Conservation (phyloP, 2,797 vertebrate genomes). For the Lithobates sylvaticus region DNA sequence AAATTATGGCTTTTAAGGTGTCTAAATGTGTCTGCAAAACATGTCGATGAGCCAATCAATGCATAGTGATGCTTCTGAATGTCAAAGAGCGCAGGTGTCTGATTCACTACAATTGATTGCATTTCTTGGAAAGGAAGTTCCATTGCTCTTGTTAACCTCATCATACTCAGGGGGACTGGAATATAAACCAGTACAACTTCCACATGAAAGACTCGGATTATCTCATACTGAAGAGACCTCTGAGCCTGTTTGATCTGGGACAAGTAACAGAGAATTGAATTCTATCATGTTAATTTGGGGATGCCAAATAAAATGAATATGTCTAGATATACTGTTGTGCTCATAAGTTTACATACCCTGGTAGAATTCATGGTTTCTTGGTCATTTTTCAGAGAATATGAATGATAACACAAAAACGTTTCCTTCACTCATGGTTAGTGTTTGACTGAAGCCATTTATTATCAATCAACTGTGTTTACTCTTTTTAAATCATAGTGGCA, state of each 20-base stretch:
- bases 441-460: no score
- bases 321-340: background rate
- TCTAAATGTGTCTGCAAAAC: constrained; percentile 1
- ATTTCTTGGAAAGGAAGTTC: constrained; percentile 30
- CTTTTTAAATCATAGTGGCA: no score
- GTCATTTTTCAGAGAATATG: no score
- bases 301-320: background rate
- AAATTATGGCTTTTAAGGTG: background rate
- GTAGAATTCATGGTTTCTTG: no score
- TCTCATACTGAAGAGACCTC: background rate
- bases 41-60: constrained; percentile 7
- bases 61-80: background rate
- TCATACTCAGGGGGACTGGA: constrained; percentile 1
- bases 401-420: no score
- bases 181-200: constrained; percentile 7
- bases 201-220: background rate
- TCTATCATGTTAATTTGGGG: background rate
- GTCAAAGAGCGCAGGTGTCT: background rate
- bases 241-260: constrained; percentile 26
- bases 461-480: no score
- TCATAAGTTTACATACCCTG: no score
- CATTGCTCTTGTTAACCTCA: background rate
- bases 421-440: no score
- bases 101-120: constrained; percentile 24
- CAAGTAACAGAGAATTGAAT: background rate